These are phyloP conservation scores for Phenganax stokvisi DNA, from an alignment of 92 coral and sea anemone genomes.

Conservation along the genomic window DNA sequence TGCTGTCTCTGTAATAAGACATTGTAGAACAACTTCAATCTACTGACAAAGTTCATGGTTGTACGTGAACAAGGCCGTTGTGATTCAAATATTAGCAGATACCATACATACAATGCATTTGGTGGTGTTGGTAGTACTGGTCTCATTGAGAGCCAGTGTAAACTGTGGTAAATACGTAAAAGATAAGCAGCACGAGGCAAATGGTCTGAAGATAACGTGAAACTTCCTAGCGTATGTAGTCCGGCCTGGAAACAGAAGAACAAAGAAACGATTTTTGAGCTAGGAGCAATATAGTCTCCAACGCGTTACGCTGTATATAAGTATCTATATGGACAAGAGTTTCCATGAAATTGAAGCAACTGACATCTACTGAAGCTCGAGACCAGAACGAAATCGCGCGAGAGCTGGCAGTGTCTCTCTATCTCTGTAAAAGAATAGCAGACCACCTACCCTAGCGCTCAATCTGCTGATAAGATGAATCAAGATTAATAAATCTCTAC, in stretches of 20 bases:
- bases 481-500: slow-evolving; percentile 72
- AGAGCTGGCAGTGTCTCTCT: too few relatives aligned
- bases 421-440: too few relatives aligned
- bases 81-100: not conserved
- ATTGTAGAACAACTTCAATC: too few relatives aligned
- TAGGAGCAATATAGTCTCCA: too few relatives aligned
- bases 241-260: slow-evolving; percentile 34
- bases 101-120: slow-evolving; percentile 75
- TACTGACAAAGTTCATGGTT: too few relatives aligned
- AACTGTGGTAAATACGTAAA: slow-evolving; percentile 55
- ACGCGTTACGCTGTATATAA: not conserved
- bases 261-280: too few relatives aligned
- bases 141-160: slow-evolving; percentile 82
- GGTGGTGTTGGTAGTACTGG: slow-evolving; percentile 70
- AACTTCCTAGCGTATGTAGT: slow-evolving; percentile 60
- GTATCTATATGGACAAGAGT: not conserved
- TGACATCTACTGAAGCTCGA: too few relatives aligned
- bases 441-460: slow-evolving; percentile 53
- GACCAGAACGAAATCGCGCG: too few relatives aligned
- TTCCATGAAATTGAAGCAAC: too few relatives aligned
- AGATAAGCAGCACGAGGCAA: slow-evolving; percentile 61
- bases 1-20: slow-evolving; percentile 63
- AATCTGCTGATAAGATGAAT: slow-evolving; percentile 66
- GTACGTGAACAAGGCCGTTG: not conserved
- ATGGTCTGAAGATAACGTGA: slow-evolving; percentile 65